Base-by-base conservation (phyloP, 37 sponge, comb jelly and placozoan species). In the Crambe crambe region DNA sequence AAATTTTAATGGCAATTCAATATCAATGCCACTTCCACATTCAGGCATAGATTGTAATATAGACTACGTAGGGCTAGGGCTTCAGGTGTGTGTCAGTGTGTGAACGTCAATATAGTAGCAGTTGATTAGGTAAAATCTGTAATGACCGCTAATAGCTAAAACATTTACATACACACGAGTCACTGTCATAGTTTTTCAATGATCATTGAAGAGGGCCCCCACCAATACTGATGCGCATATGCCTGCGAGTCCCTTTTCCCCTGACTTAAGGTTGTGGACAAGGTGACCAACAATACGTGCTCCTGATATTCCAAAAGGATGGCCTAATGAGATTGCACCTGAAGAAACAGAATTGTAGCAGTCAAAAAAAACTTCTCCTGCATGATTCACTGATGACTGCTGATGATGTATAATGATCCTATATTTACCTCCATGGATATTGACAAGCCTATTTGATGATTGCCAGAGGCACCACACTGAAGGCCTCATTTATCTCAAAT, bases 201-300 rank as follows among this genome's bases (percentile, higher is more conserved):
- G 37, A 97, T 70, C 37, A 97, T 84, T n/a, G n/a, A n/a, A 42
- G 98, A 20, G 95, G 95, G 3, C 98, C 98, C 20, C 98, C 98
- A 70, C 98, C 98, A 76, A 95, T 97, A 78, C 98, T 95, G 31
- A 97, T n/a, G n/a, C n/a, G n/a, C n/a, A n/a, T n/a, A n/a, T 97
- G 35, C 87, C 78, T 10, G 98, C 95, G 73, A 95, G 79, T 27
- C 98, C 98, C 63, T 83, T 81, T 74, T 95, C 71, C 22, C 98
- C 98, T 2, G 76, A 30, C 59, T 79, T 35, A 80, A 97, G 81
- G 63, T 85, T 87, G 76, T 95, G 95, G 18, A 83, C 98, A 59
- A 97, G 75, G 41, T 95, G 96, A 5, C 86, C 87, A 6, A 90
- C 80, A 22, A 97, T 89, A 20, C 98, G 76, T 9, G 95, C 85